phyloP scores from a whole-genome alignment of 30 jellyfish, hydroid and myxozoan genomes.

The Aurelia sp. region DNA sequence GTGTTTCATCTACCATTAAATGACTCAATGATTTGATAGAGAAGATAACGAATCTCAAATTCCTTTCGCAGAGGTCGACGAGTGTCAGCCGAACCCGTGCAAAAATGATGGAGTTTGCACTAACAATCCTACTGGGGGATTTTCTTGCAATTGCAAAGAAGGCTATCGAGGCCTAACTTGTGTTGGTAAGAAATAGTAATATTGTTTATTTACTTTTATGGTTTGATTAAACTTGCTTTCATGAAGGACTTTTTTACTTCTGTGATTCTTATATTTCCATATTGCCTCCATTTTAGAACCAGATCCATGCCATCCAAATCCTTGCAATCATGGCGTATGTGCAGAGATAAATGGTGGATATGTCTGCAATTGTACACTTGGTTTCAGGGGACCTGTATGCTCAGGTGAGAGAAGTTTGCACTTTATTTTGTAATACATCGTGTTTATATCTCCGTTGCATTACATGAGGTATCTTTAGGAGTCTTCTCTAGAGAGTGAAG shows the following conservation, averaged over 20 bases:
- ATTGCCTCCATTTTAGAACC: conserved; percentile 44
- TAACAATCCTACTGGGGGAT: conserved; percentile 78
- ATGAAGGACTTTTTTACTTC: too few species aligned
- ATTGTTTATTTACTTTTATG: too few species aligned
- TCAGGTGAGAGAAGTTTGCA: conserved; percentile 59
- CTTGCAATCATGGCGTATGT: conserved; percentile 96
- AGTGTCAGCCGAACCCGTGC: conserved; percentile 98
- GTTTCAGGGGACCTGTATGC: conserved; percentile 96
- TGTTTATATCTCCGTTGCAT: too few species aligned
- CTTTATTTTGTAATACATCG: too few species aligned
- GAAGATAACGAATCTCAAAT: too few species aligned
- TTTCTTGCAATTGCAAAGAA: conserved; percentile 86
- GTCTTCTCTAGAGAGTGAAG: too few species aligned
- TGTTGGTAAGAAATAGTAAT: conserved; percentile 63
- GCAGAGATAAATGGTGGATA: conserved; percentile 96
- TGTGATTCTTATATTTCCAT: too few species aligned
- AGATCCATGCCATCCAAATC: conserved; percentile 97
- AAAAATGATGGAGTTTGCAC: conserved; percentile 82
- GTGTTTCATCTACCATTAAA: too few species aligned
- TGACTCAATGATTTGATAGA: too few species aligned
- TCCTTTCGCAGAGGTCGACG: conserved; percentile 72
- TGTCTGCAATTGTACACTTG: conserved; percentile 92
- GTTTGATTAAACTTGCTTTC: too few species aligned
- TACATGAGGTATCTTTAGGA: too few species aligned
- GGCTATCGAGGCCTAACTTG: conserved; percentile 94